Conservation (phyloP, 2,113 vertebrate species). For the Suricata suricatta region DNA sequence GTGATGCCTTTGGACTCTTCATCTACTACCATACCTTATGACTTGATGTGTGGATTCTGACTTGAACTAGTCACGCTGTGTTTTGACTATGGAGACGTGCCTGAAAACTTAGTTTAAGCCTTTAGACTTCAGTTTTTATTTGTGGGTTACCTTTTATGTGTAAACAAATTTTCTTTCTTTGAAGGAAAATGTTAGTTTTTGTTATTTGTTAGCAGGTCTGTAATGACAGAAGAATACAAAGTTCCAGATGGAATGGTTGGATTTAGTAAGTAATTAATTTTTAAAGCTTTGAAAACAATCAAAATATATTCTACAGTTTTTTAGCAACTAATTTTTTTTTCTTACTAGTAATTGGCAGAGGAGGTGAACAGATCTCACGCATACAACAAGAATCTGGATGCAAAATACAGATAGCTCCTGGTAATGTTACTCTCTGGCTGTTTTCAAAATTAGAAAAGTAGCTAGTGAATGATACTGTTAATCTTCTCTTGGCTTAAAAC, state of each 20-base stretch:
- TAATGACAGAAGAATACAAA: conserved; percentile 96
- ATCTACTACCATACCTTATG: not conserved
- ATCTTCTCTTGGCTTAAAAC: conserved; percentile 16
- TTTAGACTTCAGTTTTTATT: not conserved
- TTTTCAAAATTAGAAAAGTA: not conserved
- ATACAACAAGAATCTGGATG: conserved; percentile 98
- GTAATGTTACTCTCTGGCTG: conserved; percentile 80
- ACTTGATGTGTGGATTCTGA: not conserved
- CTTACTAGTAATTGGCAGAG: conserved; percentile 95
- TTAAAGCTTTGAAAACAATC: not conserved
- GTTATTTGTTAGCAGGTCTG: conserved; percentile 87
- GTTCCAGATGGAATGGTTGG: conserved; percentile 99
- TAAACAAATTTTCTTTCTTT: not conserved
- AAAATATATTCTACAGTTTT: not conserved
- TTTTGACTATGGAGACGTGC: not conserved
- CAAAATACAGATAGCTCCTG: conserved; percentile 99
- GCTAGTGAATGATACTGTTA: not conserved
- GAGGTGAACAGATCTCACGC: conserved; percentile 98
- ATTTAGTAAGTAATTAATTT: conserved; percentile 93
- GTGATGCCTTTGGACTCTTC: not conserved
- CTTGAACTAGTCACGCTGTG: not conserved
- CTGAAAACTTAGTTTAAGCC: not conserved
- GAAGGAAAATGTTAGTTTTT: conserved; percentile 44
- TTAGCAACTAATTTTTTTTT: conserved; percentile 35
- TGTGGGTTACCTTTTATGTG: not conserved